A percentile compares a stretch with the other conserved stretches of the same genome.
Evolutionary conservation across 2,888 invertebrate genomes (phyloP).

Genomic region (Pecten maximus): DNA sequence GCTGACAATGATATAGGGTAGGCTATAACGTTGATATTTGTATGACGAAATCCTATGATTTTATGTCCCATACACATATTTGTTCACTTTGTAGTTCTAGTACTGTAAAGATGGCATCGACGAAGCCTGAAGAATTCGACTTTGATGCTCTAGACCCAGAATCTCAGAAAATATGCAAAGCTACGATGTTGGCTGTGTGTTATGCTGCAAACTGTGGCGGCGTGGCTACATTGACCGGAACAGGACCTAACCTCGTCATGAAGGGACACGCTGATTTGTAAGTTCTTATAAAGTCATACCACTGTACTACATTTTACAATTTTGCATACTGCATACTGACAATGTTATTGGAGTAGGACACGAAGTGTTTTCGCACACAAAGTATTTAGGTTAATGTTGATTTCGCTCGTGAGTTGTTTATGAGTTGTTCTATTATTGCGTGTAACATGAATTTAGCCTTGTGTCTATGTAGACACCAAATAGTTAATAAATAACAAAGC

Average conservation of each 20-base stretch:
- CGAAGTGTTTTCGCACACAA: too few species aligned
- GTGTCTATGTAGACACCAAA: too few species aligned
- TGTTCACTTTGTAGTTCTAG: background rate
- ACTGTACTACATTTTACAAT: too few species aligned
- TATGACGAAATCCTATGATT: background rate
- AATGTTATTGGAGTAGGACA: too few species aligned
- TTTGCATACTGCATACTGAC: too few species aligned
- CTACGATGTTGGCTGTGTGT: constrained; percentile 72
- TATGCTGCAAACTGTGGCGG: constrained; percentile 82
- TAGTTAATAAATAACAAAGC: too few species aligned
- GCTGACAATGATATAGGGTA: background rate
- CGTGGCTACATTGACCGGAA: constrained; percentile 81
- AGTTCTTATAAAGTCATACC: background rate
- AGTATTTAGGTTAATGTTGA: too few species aligned
- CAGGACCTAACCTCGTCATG: constrained; percentile 81
- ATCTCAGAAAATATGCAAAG: constrained; percentile 65
- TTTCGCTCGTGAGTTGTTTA: too few species aligned
- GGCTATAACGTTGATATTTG: background rate
- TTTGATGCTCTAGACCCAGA: constrained; percentile 47
- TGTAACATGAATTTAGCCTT: too few species aligned
- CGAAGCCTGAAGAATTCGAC: constrained; percentile 27
- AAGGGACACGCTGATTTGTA: constrained; percentile 59
- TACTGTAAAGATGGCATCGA: background rate
- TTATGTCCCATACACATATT: background rate
- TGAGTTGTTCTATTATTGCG: too few species aligned